Percentiles rank a stretch among this genome's conserved stretches.
Conservation (phyloP, 2,888 invertebrate genomes). For the Sminthurinus aureus region DNA sequence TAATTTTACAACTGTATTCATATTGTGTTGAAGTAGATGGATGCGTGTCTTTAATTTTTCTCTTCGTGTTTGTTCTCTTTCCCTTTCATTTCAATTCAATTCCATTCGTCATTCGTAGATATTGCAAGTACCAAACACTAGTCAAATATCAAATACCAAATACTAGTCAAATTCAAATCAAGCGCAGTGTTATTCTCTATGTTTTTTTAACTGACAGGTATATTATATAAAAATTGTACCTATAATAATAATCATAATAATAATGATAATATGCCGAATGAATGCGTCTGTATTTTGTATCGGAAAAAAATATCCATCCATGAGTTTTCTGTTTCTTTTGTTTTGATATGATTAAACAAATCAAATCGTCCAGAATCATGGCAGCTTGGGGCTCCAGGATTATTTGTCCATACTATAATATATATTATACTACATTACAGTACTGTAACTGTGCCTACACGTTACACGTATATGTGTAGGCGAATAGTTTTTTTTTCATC, state of each 20-base stretch:
- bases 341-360: not conserved
- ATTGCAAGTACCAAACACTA: not conserved
- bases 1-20: not conserved
- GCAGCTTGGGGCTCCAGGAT: slow-evolving; percentile 15
- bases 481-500: no score
- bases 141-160: not conserved
- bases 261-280: no score
- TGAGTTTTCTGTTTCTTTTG: not conserved
- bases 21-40: not conserved
- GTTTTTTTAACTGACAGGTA: not conserved
- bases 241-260: no score
- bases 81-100: no score
- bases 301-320: not conserved
- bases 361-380: not conserved
- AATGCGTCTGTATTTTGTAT: no score
- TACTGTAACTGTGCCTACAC: no score
- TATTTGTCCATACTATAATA: not conserved
- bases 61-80: no score
- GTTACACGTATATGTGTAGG: no score
- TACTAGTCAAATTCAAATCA: not conserved
- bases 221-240: no score
- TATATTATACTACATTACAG: no score
- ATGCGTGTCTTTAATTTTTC: no score
- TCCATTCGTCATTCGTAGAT: no score
- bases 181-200: not conserved